Evolutionary conservation across 2,888 invertebrate species (phyloP).

Genomic region (Beris chalybata): DNA sequence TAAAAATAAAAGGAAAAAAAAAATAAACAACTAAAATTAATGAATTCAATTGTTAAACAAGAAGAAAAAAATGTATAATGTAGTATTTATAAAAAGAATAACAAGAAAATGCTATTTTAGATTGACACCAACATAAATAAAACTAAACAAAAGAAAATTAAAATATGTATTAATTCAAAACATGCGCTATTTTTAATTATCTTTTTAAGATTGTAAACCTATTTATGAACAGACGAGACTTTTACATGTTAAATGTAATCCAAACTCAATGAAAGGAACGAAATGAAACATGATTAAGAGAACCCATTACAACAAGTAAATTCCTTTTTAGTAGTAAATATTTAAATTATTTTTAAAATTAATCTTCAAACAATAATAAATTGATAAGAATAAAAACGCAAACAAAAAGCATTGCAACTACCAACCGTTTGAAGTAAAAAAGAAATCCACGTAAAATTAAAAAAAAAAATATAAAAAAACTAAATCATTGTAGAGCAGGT

Average conservation of each 20-base stretch:
- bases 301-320: constrained; percentile 10
- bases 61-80: constrained; percentile 26
- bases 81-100: constrained; percentile 35
- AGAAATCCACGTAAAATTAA: not conserved
- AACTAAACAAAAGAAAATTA: constrained; percentile 25
- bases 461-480: constrained; percentile 8
- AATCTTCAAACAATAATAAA: constrained; percentile 30
- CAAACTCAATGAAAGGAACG: not conserved
- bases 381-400: constrained; percentile 19
- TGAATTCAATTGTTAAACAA: constrained; percentile 36
- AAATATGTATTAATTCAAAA: constrained; percentile 21
- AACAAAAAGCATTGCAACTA: constrained; percentile 2
- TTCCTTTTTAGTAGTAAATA: constrained; percentile 22
- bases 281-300: not conserved
- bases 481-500: constrained; percentile 25
- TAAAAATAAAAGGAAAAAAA: constrained; percentile 32
- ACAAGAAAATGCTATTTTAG: constrained; percentile 37
- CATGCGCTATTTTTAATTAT: constrained; percentile 29
- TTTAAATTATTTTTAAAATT: constrained; percentile 27
- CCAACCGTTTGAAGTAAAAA: constrained; percentile 6
- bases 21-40: constrained; percentile 20
- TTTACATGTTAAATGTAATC: not conserved
- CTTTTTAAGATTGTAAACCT: constrained; percentile 18
- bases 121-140: constrained; percentile 38
- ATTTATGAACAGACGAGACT: constrained; percentile 3